These are phyloP conservation scores for Thaumatotibia leucotreta DNA, from an alignment of 1,140 invertebrate genomes.

Conservation along the genomic window DNA sequence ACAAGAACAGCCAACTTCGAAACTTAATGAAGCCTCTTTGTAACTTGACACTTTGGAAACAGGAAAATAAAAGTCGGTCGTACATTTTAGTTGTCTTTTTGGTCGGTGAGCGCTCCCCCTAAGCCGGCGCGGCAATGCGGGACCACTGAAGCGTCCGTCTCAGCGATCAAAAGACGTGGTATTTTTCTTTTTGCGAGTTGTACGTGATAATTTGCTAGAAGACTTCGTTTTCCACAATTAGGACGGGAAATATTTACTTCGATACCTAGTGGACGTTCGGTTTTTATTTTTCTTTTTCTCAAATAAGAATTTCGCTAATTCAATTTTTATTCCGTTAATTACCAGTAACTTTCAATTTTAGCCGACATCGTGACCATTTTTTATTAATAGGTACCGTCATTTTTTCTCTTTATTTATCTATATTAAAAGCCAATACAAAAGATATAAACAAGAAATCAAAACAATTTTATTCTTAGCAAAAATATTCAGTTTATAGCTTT, in stretches of 20 bases:
- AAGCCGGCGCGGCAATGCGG: not conserved
- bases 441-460: too few species aligned
- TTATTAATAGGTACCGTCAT: too few species aligned
- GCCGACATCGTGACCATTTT: too few species aligned
- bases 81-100: not conserved
- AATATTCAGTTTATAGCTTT: too few species aligned
- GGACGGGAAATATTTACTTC: not conserved
- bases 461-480: too few species aligned
- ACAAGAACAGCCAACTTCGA: not conserved
- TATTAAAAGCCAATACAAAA: too few species aligned
- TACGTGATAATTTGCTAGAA: not conserved
- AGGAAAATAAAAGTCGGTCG: not conserved
- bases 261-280: too few species aligned
- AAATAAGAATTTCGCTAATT: too few species aligned
- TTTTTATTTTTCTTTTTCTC: too few species aligned
- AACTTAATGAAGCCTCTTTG: not conserved
- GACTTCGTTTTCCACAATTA: not conserved
- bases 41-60: not conserved
- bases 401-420: too few species aligned
- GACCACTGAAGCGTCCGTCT: not conserved
- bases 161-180: not conserved
- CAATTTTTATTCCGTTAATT: too few species aligned
- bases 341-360: too few species aligned
- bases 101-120: not conserved
- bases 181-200: not conserved